Evolutionary conservation across 2,113 vertebrate genomes (phyloP).

Genomic region (Aix galericulata): DNA sequence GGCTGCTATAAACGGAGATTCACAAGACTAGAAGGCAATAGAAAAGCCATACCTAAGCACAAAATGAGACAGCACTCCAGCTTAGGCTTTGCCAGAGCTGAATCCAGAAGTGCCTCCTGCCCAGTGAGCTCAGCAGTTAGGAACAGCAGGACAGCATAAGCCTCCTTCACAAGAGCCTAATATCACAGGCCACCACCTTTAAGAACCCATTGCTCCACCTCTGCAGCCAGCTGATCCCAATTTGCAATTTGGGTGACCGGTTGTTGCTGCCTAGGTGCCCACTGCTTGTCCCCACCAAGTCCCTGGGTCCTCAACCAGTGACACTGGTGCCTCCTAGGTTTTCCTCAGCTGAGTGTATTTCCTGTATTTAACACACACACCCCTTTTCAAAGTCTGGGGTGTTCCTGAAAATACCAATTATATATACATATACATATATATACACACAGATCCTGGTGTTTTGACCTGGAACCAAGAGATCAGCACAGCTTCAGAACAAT

Average conservation of each 20-base stretch:
- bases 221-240: not conserved
- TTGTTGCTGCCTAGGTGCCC: no score
- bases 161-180: not conserved
- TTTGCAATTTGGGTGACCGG: not conserved
- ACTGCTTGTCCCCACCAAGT: no score
- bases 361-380: not conserved
- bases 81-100: not conserved
- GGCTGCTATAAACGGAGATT: not conserved
- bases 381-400: not conserved
- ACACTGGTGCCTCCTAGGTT: not conserved
- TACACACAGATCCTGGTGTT: fast-evolving
- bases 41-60: not conserved
- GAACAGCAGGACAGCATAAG: not conserved
- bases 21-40: not conserved
- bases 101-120: not conserved
- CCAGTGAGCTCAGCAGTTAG: not conserved
- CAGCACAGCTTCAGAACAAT: slow-evolving; percentile 2
- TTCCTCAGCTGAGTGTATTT: not conserved
- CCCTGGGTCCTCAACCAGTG: not conserved
- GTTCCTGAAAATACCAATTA: not conserved
- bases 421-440: no score
- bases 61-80: not conserved
- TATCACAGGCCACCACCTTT: not conserved
- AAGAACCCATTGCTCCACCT: not conserved
- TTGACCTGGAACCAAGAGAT: not conserved